These are phyloP conservation scores for Lepilemur septentrionalis DNA, from an alignment of 2,797 vertebrate genomes.

Conservation along the genomic window DNA sequence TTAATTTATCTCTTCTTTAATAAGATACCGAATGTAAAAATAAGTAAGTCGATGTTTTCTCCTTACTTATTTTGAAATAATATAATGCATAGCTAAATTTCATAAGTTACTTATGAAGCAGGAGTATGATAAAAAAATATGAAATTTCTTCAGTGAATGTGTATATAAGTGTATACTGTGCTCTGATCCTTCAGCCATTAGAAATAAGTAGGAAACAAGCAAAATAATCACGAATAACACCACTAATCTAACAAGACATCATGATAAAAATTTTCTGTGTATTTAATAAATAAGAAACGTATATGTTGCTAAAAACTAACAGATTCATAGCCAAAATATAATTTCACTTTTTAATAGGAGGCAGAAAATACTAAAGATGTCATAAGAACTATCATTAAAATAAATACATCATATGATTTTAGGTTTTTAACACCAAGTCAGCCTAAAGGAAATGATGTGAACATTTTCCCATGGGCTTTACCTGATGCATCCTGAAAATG, in stretches of 20 bases:
- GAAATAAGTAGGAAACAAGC: not conserved
- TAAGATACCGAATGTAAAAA: not conserved
- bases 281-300: not conserved
- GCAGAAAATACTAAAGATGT: conserved; percentile 20
- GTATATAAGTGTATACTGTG: not conserved
- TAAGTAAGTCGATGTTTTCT: not conserved
- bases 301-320: not conserved
- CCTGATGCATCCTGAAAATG: not conserved
- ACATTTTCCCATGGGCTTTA: not conserved
- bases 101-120: not conserved
- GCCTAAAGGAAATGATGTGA: not conserved
- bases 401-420: not conserved
- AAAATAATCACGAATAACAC: conserved; percentile 9
- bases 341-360: conserved; percentile 6
- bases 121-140: not conserved
- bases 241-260: not conserved
- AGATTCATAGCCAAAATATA: not conserved
- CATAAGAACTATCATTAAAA: not conserved
- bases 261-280: not conserved
- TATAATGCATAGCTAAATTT: not conserved
- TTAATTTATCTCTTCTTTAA: not conserved
- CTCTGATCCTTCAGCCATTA: not conserved
- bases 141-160: not conserved
- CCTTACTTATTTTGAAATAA: not conserved
- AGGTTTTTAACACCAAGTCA: not conserved